Percentiles rank a stretch among this genome's conserved stretches.
Conservation (phyloP, 1,140 invertebrate species). For the Helicoverpa armigera region DNA sequence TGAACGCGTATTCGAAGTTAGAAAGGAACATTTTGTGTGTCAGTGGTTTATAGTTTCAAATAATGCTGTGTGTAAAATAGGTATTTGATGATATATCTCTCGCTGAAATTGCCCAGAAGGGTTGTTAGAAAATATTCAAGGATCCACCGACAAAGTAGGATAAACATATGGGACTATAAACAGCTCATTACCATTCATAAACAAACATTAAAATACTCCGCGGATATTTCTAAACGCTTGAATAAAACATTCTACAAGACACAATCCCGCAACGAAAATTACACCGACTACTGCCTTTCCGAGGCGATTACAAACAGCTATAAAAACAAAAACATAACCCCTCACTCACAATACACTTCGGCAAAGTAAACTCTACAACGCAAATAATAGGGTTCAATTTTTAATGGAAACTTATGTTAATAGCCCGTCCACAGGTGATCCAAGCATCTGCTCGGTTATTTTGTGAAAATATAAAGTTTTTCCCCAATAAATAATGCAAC, state of each 20-base stretch:
- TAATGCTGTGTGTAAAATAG: neutral
- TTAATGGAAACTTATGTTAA: constrained; percentile 53
- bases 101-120: constrained; percentile 13
- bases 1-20: too few relatives aligned
- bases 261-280: constrained; percentile 60
- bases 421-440: constrained; percentile 66
- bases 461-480: constrained; percentile 74
- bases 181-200: constrained; percentile 57
- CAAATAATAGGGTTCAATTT: constrained; percentile 56
- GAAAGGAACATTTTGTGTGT: neutral
- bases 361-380: constrained; percentile 52
- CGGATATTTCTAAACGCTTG: constrained; percentile 56
- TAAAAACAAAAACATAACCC: constrained; percentile 65
- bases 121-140: constrained; percentile 16
- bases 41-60: neutral
- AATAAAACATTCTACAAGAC: constrained; percentile 63
- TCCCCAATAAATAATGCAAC: constrained; percentile 79
- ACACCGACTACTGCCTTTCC: constrained; percentile 55
- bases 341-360: constrained; percentile 21
- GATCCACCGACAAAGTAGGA: constrained; percentile 5
- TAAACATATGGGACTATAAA: constrained; percentile 13
- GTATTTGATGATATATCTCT: constrained; percentile 23
- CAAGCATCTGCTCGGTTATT: constrained; percentile 65
- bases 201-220: constrained; percentile 54
- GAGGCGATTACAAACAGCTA: constrained; percentile 61